phyloP scores from a whole-genome alignment of 2,113 vertebrate genomes.

The Erpornis zantholeuca region DNA sequence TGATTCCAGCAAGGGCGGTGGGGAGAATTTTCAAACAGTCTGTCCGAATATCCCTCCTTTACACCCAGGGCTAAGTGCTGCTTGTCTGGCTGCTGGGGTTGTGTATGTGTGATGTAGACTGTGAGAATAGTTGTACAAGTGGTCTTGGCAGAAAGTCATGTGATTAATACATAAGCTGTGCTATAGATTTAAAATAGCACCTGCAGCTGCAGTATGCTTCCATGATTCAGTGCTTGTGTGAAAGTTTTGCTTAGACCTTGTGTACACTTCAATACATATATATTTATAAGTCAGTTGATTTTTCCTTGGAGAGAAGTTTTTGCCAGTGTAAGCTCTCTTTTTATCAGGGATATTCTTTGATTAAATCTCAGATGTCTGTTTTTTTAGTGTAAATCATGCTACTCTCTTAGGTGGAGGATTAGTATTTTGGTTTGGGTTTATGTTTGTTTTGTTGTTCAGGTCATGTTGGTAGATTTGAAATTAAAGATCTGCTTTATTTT shows the following conservation, averaged over 20 bases:
- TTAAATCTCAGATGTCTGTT: not conserved
- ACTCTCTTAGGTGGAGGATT: not conserved
- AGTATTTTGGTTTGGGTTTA: not conserved
- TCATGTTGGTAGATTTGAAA: not conserved
- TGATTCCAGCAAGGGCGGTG: not conserved
- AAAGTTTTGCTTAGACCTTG: not conserved
- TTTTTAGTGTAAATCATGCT: not conserved
- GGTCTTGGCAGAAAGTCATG: not conserved
- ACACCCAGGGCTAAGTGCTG: no score
- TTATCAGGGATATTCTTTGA: not conserved
- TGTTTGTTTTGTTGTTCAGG: not conserved
- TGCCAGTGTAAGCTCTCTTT: not conserved
- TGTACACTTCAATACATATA: not conserved
- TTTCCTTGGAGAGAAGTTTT: not conserved
- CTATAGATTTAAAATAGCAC: not conserved
- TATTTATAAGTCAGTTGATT: not conserved
- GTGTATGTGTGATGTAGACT: accelerated
- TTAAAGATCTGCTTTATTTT: not conserved
- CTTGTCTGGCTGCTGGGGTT: not conserved
- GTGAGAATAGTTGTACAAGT: not conserved
- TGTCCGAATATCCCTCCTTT: not conserved
- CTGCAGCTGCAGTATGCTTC: not conserved
- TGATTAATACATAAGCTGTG: not conserved
- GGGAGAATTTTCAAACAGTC: not conserved
- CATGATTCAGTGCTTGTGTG: not conserved